Conservation (phyloP, 2,797 vertebrate genomes). For the Oreochromis mossambicus region DNA sequence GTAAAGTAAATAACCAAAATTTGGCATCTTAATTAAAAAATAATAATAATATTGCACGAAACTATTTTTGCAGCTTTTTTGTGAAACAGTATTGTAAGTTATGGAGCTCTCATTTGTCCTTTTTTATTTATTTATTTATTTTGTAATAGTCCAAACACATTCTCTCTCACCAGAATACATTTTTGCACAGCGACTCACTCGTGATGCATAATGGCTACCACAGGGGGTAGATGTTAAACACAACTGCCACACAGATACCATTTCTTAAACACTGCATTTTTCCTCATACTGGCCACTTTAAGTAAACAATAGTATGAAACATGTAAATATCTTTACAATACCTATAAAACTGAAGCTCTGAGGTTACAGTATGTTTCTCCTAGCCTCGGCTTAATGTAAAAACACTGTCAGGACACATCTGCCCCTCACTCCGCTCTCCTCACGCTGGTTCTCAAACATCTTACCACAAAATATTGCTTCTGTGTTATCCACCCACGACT, state of each 20-base stretch:
- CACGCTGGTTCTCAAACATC: background rate
- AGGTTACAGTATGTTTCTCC: background rate
- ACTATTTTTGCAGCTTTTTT: background rate
- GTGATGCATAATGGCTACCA: background rate
- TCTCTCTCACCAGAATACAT: background rate
- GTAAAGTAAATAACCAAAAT: background rate
- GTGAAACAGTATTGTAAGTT: background rate
- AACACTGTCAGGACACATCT: slow-evolving; percentile 38
- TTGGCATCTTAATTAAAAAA: background rate
- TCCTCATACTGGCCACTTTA: background rate
- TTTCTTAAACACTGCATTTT: background rate
- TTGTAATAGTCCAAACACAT: background rate
- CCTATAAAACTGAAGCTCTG: background rate
- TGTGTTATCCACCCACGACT: background rate
- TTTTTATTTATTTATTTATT: background rate
- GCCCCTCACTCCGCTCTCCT: background rate
- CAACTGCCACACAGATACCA: background rate
- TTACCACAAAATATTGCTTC: background rate
- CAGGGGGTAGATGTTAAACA: background rate
- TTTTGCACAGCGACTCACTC: background rate
- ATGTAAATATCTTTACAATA: background rate
- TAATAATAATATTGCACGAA: background rate
- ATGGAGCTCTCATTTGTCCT: background rate
- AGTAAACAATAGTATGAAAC: background rate
- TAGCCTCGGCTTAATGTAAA: slow-evolving; percentile 36